Conservation (phyloP, 2,113 vertebrate species). For the Protobothrops mucrosquamatus region DNA sequence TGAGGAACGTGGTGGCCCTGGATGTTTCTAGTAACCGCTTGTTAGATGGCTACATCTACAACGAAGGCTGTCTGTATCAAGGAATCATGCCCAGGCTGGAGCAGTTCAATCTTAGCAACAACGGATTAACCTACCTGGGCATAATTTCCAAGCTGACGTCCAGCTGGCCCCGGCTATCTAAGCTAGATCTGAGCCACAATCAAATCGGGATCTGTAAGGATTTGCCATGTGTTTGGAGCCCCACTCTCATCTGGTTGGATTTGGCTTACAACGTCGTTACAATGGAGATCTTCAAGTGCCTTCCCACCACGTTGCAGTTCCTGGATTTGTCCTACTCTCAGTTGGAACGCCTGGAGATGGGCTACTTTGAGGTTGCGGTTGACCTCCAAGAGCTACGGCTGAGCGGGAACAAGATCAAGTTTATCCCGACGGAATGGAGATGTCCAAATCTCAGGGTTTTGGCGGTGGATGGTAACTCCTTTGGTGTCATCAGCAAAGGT, state of each 20-base stretch:
- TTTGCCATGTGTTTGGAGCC: slow-evolving; percentile 68
- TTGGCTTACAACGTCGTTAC: slow-evolving; percentile 70
- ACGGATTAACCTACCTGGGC: slow-evolving; percentile 68
- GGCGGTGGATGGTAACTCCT: slow-evolving; percentile 80
- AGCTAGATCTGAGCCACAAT: slow-evolving; percentile 75
- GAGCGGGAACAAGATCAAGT: slow-evolving; percentile 84
- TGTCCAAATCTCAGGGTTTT: slow-evolving; percentile 64
- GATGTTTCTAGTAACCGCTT: slow-evolving; percentile 75
- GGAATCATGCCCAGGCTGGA: slow-evolving; percentile 63
- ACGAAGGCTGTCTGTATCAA: slow-evolving; percentile 68
- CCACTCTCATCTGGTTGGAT: slow-evolving; percentile 66
- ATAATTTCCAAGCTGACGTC: slow-evolving; percentile 62
- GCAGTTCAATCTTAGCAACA: slow-evolving; percentile 66
- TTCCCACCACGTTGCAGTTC: slow-evolving; percentile 72
- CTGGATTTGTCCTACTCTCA: slow-evolving; percentile 78
- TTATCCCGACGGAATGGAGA: slow-evolving; percentile 76
- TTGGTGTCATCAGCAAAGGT: slow-evolving; percentile 72
- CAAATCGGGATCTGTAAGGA: slow-evolving; percentile 53
- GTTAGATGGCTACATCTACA: slow-evolving; percentile 63
- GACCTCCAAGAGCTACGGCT: slow-evolving; percentile 69
- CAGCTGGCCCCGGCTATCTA: slow-evolving; percentile 65
- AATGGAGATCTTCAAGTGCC: slow-evolving; percentile 64
- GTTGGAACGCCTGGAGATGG: slow-evolving; percentile 75
- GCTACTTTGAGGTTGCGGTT: slow-evolving; percentile 69
- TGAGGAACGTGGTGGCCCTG: slow-evolving; percentile 64